Evolutionary conservation across 2,888 invertebrate species (phyloP), one percentile per base, ranked within the genome.

Genomic region (Synanthedon vespiformis): DNA sequence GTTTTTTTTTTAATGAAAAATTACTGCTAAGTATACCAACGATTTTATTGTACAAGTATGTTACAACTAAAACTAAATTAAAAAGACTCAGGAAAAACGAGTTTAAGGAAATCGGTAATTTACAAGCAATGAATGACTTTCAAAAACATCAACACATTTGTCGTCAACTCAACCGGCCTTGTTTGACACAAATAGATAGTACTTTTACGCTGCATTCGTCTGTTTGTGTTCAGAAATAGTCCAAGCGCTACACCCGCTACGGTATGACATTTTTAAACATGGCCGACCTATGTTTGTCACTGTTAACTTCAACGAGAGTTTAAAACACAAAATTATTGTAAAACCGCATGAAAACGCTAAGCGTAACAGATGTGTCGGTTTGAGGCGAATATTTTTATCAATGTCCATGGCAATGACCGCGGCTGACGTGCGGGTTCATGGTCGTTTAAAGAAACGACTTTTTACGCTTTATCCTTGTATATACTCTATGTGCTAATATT

Each of bases 331-430:
- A 8, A 8, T 10, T 34, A 8, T 34, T 34, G 34, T 34, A 34
- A 34, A 34, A 34, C 34, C 11, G 27, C 14, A 12, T 50, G 34
- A 13, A 27, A 12, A 50, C 27, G 13, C 18, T 3, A 22, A 18
- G 16, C 22, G 48, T 55, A 60, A 55, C 62, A 63, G 61, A 67
- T 64, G 61, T 61, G 57, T 68, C 53, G 54, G 55, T 68, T 71
- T 79, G 80, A 80, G 76, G 80, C 80, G 74, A 74, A 75, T 75
- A 81, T 79, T 77, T 80, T 80, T 79, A 78, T 70, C 71, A 70
- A 71, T 68, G 79, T 64, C 72, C 80, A 80, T 82, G 84, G 84
- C 85, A 85, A 84, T 84, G 85, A 84, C 85, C 85, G 81, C 69
- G 59, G 65, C 69, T 64, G 65, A 61, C 72, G 73, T 65, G 66